phyloP scores from a whole-genome alignment of 2,888 invertebrate genomes.

The Julus scanicus region DNA sequence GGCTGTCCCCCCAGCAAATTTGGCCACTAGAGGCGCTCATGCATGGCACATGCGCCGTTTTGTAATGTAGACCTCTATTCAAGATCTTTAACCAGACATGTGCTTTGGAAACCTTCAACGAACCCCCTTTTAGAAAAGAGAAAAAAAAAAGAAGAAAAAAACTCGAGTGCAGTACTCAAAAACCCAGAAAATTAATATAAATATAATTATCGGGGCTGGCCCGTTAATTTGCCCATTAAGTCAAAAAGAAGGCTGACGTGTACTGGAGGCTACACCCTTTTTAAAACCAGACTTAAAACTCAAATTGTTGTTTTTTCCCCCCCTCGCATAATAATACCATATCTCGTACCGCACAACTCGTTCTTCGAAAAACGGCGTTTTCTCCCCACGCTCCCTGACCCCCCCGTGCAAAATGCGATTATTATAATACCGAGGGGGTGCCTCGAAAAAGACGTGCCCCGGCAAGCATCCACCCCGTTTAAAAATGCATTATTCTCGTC shows the following conservation, averaged over 20 bases:
- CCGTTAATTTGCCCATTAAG: slow-evolving; percentile 26
- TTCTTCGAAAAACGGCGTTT: slow-evolving; percentile 13
- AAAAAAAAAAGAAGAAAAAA: too few species aligned
- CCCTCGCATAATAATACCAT: not conserved
- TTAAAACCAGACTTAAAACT: not conserved
- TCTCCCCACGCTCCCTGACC: slow-evolving; percentile 1
- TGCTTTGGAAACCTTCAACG: not conserved
- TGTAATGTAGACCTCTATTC: too few species aligned
- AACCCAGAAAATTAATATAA: slow-evolving; percentile 39
- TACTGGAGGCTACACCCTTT: not conserved
- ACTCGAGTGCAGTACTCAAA: not conserved
- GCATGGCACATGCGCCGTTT: too few species aligned
- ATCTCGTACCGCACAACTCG: slow-evolving; percentile 24
- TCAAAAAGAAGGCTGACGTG: not conserved
- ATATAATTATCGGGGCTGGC: slow-evolving; percentile 22
- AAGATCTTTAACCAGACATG: too few species aligned
- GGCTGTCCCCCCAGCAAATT: too few species aligned
- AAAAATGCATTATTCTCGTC: slow-evolving; percentile 24
- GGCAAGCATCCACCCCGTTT: slow-evolving; percentile 22
- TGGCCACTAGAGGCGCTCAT: too few species aligned
- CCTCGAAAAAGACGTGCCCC: not conserved
- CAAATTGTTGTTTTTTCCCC: not conserved
- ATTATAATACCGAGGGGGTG: not conserved
- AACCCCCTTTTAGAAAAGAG: not conserved
- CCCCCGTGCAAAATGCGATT: slow-evolving; percentile 26